Evolutionary conservation across 2,888 invertebrate genomes (phyloP), one percentile per base, ranked within the genome.

Genomic region (Nemoura dubitans): DNA sequence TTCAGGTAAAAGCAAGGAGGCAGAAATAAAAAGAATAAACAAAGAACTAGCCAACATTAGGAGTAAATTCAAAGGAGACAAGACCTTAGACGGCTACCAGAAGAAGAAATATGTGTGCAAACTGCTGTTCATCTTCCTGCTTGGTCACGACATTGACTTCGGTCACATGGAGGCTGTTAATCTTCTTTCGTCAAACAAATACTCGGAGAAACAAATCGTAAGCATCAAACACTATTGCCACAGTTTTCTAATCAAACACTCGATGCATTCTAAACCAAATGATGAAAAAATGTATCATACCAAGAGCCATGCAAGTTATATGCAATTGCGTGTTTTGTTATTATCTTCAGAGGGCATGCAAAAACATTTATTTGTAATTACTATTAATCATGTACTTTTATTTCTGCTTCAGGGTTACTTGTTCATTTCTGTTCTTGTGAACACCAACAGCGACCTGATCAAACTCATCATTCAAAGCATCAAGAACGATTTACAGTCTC

Each of bases 101-200:
- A 99, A 99, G 95, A 99, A 99, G 94, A 99, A 99, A 93, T 99
- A 99, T 94, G 99, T 99, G 88, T 99, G 99, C 93, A 99, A 99
- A 93, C 94, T 99, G 89, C 93, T 99, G 89, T 99, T 99, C 93
- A 99, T 99, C 92, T 99, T 99, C 93, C 94, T 99, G 89, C 95
- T 99, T 90, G 99, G 99, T 89, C 99, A 99, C 93, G 99, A 99
- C 93, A 99, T 99, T 92, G 99, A 99, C 93, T 99, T 99, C 92
- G 99, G 99, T 88, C 99, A 99, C 93, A 99, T 99, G 99, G 99
- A 99, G 93, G 99, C 99, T 86, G 99, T 99, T 89, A 99, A 99
- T 92, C 94, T 99, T 89, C 95, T 99, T 87, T 99, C 99, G 89
- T 99, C 99, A 88, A 99, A 99, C 92, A 99, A 99, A 94, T 99